Conservation (phyloP, 2,797 vertebrate genomes). For the Crocodylus rhombifer region DNA sequence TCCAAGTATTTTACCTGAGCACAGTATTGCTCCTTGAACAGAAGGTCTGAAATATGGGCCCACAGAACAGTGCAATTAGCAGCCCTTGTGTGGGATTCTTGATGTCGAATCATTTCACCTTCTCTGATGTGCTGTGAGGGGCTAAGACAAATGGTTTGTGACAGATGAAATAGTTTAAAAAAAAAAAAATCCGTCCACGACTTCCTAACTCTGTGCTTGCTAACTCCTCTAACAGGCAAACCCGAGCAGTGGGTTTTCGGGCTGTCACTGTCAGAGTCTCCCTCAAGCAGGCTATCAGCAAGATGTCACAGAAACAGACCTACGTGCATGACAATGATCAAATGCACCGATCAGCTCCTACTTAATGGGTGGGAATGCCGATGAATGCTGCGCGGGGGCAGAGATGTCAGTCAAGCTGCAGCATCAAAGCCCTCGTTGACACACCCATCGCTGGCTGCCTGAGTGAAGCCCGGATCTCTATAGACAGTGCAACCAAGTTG, state of each 20-base stretch:
- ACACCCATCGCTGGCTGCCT: neutral
- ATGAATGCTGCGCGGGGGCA: rapidly evolving
- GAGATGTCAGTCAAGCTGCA: neutral
- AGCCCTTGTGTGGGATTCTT: too few species aligned
- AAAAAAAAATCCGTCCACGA: neutral
- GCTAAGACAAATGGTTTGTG: neutral
- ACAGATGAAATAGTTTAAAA: neutral
- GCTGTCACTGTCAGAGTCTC: neutral
- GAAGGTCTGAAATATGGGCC: too few species aligned
- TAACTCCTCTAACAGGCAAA: neutral
- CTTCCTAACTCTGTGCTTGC: neutral
- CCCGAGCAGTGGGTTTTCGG: neutral
- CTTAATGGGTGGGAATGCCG: neutral
- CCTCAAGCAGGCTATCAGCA: neutral
- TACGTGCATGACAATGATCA: neutral
- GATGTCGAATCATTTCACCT: neutral
- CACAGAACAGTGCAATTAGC: too few species aligned
- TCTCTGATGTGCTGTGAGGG: neutral
- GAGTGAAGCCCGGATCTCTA: neutral
- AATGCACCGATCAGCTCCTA: neutral
- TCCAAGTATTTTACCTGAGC: neutral
- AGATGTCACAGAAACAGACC: neutral
- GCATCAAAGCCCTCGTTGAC: neutral
- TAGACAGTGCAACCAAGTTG: neutral
- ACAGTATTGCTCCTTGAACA: too few species aligned